Evolutionary conservation across 2,888 invertebrate genomes (phyloP).

Genomic region (Drosophila neotestacea): DNA sequence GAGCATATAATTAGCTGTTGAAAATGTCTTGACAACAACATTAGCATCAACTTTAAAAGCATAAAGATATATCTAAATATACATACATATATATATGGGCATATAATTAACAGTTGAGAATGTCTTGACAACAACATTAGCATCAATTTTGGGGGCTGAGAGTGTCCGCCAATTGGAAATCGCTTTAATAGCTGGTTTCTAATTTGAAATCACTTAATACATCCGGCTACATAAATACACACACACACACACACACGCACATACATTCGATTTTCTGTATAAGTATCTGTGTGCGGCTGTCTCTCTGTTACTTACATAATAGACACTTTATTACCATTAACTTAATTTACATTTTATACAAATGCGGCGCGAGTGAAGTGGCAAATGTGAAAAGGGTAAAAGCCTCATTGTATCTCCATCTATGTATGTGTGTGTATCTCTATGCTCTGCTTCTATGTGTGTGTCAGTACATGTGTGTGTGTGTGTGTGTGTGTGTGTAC

Average conservation of each 20-base stretch:
- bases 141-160: neutral
- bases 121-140: neutral
- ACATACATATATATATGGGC: neutral
- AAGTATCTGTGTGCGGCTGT: conserved; percentile 7
- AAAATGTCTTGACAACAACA: neutral
- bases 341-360: conserved; percentile 75
- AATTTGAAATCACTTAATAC: conserved; percentile 71
- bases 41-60: neutral
- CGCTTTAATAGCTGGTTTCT: conserved; percentile 27
- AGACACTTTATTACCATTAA: conserved; percentile 78
- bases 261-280: neutral
- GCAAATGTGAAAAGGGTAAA: conserved; percentile 60
- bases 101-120: neutral
- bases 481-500: neutral
- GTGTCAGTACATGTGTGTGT: neutral
- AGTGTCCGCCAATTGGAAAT: conserved; percentile 20
- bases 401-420: conserved; percentile 25
- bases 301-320: conserved; percentile 65
- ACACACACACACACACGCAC: neutral
- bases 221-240: conserved; percentile 35
- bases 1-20: neutral
- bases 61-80: neutral
- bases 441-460: neutral
- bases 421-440: conserved; percentile 10
- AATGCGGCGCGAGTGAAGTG: conserved; percentile 64